Conservation (phyloP, 1,140 invertebrate species). For the Dendroctonus ponderosae region DNA sequence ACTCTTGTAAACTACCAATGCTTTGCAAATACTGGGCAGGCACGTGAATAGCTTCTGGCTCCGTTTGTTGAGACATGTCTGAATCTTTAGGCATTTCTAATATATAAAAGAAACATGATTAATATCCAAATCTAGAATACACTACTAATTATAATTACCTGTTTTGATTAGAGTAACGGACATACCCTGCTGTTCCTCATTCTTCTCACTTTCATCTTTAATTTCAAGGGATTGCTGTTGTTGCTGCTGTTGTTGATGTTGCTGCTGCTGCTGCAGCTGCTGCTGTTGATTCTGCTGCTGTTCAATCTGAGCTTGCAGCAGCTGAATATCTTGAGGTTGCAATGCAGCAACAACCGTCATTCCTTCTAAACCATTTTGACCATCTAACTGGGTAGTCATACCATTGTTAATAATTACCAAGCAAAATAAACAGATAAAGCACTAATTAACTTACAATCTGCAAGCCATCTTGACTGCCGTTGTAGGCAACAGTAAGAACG, state of each 20-base stretch:
- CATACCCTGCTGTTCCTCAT: constrained; percentile 42
- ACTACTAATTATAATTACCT: constrained; percentile 32
- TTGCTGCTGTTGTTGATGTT: constrained; percentile 58
- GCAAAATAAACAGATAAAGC: neutral
- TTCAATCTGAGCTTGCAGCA: constrained; percentile 47
- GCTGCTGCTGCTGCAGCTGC: constrained; percentile 60
- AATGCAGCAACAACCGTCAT: constrained; percentile 64
- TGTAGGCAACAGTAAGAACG: constrained; percentile 71
- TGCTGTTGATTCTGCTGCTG: constrained; percentile 51
- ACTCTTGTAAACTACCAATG: constrained; percentile 54
- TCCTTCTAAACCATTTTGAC: constrained; percentile 58
- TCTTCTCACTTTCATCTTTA: constrained; percentile 34
- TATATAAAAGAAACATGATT: neutral
- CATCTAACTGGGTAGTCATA: constrained; percentile 50
- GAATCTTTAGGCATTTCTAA: constrained; percentile 27
- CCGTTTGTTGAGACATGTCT: constrained; percentile 27
- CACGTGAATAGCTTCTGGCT: constrained; percentile 39
- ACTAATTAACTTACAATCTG: constrained; percentile 52
- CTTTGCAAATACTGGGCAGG: constrained; percentile 47
- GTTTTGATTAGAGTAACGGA: constrained; percentile 57
- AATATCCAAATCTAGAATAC: neutral
- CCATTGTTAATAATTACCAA: neutral
- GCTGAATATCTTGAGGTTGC: constrained; percentile 65
- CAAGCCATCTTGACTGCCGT: constrained; percentile 57
- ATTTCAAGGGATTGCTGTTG: constrained; percentile 53